Evolutionary conservation across 2,113 vertebrate genomes (phyloP), one percentile per base, ranked within the genome.

Genomic region (Australoheros scitulus): DNA sequence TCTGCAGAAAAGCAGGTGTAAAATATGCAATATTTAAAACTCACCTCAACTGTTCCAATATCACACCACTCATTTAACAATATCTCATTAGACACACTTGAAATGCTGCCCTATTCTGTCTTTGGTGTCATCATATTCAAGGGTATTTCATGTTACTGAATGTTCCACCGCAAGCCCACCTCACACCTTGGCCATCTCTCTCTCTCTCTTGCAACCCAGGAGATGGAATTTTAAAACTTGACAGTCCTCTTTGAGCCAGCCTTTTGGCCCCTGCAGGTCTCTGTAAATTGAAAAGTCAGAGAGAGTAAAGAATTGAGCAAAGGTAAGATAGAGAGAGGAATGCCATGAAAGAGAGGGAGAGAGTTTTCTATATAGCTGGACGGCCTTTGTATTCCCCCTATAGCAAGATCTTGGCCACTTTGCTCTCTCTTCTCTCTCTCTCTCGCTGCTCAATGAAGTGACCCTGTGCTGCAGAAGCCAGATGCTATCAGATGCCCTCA

Each of bases 141-240:
- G 82, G 84, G 74, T 77, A 58, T 91, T 84, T 90, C 76, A 78
- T 80, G 82, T 91, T 85, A 59, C 79, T 77, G 63, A 61, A 82
- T 91, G 92, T 93, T 89, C 87, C 83, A 87, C 65, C 83, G 80
- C 81, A 59, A 84, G 75, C 59, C 88, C 75, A 83, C 84, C 81
- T 90, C 84, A 87, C 83, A 94, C 90, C 83, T 70, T 20, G 75
- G 34, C 76, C 38, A 13, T 13, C 13, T 43, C 41, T 14, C 83
- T 82, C 60, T 36, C 77, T 81, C 64, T 55, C 79, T 84, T 70
- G 38, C 77, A 80, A 86, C 82, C 76, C 81, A 80, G 89, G 81
- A 93, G 93, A 95, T 95, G 88, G 90, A 93, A 93, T 95, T 94
- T 95, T 84, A 94, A 95, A 95, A 93, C 93, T 94, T 79, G 89